Evolutionary conservation across 1,140 invertebrate genomes (phyloP), one percentile per base, ranked within the genome.

Genomic region (Scaptodrosophila lebanonensis): DNA sequence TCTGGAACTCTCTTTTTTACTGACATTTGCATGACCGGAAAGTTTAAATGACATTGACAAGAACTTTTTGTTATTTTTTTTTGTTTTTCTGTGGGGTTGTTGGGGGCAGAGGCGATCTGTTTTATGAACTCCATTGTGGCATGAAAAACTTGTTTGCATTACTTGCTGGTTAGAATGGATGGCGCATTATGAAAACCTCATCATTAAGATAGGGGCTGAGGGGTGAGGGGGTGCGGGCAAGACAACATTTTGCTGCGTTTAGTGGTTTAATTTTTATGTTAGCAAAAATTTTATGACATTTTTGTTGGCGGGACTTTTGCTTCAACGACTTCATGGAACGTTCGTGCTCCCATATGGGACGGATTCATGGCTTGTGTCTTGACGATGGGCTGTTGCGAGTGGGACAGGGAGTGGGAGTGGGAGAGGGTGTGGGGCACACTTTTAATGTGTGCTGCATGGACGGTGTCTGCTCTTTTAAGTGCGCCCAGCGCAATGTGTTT

Each of bases 181-280:
- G n/a, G n/a, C n/a, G n/a, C n/a, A n/a, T n/a, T n/a, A n/a, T n/a
- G n/a, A n/a, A n/a, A n/a, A n/a, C n/a, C n/a, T n/a, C n/a, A n/a
- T n/a, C n/a, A n/a, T n/a, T n/a, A n/a, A n/a, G n/a, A n/a, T n/a
- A n/a, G n/a, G n/a, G n/a, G n/a, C n/a, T n/a, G n/a, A n/a, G n/a
- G n/a, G n/a, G n/a, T n/a, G n/a, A n/a, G n/a, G n/a, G n/a, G n/a
- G n/a, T n/a, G n/a, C n/a, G n/a, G n/a, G n/a, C 42, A 50, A 57
- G 40, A 17, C 20, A 15, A 44, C 45, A 65, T 75, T 76, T 56
- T 47, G 57, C 53, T 77, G 67, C 64, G 73, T 79, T 77, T 77
- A 79, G 73, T 77, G 73, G 73, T 79, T 79, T 77, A 77, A 77
- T 77, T 77, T 77, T 77, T 79, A 77, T 77, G 68, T 39, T 58